These are phyloP conservation scores for Chalcis sispes DNA, from an alignment of 2,888 invertebrate species.

Conservation along the genomic window DNA sequence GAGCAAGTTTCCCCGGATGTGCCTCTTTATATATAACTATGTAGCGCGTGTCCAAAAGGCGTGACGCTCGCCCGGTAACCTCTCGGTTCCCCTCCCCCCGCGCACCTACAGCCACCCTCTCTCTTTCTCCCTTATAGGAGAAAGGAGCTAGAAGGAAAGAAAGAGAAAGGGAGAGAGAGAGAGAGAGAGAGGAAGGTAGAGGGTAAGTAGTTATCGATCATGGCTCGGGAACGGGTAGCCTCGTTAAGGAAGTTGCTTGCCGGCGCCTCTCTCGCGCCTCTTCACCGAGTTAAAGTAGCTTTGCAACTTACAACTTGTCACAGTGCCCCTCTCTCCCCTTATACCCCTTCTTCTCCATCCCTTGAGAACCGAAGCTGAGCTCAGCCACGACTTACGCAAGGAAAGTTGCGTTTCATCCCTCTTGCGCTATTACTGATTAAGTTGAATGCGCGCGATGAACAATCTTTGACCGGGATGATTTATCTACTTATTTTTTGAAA, in stretches of 20 bases:
- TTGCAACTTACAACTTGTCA: conserved; percentile 72
- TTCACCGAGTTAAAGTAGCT: conserved; percentile 69
- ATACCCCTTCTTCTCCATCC: neutral
- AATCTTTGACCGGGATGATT: too few species aligned
- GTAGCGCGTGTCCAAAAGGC: conserved; percentile 41
- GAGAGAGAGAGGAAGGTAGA: neutral
- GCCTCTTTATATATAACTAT: too few species aligned
- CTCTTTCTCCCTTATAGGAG: too few species aligned
- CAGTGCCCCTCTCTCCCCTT: conserved; percentile 64
- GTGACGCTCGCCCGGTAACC: too few species aligned
- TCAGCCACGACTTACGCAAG: neutral
- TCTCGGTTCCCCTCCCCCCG: too few species aligned
- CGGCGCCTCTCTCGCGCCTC: conserved; percentile 62
- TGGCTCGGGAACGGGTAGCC: conserved; percentile 71
- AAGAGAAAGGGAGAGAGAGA: neutral
- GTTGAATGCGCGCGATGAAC: too few species aligned
- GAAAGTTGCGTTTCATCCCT: neutral
- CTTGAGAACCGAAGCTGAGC: neutral
- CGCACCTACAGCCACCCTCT: too few species aligned
- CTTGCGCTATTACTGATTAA: neutral
- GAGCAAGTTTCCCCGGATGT: neutral
- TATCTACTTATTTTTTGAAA: too few species aligned
- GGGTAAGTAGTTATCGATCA: conserved; percentile 73
- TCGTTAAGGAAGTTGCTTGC: conserved; percentile 67
- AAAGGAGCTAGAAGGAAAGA: neutral